Percentiles rank a stretch among this genome's conserved stretches.
phyloP scores from a whole-genome alignment of 2,797 vertebrate genomes.

The Manis javanica region DNA sequence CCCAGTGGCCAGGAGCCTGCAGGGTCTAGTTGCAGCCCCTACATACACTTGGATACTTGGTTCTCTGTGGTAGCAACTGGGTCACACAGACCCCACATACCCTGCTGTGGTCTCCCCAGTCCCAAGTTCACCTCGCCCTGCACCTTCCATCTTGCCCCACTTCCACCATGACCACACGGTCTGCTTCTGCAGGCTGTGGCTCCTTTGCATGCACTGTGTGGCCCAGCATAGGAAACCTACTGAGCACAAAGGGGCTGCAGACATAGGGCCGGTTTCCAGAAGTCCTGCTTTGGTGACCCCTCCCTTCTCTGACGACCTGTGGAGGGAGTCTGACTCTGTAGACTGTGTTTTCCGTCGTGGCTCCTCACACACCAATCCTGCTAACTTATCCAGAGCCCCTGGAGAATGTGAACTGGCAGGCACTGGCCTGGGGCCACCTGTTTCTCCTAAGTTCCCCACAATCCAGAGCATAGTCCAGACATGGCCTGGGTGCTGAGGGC shows the following conservation, averaged over 20 bases:
- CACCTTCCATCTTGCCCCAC: background rate
- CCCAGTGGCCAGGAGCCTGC: background rate
- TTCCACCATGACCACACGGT: background rate
- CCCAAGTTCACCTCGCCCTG: background rate
- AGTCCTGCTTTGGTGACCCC: background rate
- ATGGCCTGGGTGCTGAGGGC: background rate
- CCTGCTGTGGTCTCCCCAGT: background rate
- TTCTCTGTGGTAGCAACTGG: background rate
- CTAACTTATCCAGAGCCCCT: background rate
- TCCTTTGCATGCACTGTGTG: background rate
- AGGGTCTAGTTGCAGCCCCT: background rate
- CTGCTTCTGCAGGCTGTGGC: background rate
- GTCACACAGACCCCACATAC: background rate
- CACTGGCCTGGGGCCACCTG: background rate
- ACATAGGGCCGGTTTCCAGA: background rate
- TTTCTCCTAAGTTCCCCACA: background rate
- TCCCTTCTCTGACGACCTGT: background rate
- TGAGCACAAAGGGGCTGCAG: background rate
- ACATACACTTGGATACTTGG: background rate
- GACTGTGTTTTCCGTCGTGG: background rate
- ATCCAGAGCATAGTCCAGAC: background rate
- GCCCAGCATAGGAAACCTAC: background rate
- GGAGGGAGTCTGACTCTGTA: rapidly evolving
- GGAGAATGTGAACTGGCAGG: background rate
- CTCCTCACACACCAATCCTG: background rate